Evolutionary conservation across 2,888 invertebrate species (phyloP), one percentile per base, ranked within the genome.

Genomic region (Allygus modestus): DNA sequence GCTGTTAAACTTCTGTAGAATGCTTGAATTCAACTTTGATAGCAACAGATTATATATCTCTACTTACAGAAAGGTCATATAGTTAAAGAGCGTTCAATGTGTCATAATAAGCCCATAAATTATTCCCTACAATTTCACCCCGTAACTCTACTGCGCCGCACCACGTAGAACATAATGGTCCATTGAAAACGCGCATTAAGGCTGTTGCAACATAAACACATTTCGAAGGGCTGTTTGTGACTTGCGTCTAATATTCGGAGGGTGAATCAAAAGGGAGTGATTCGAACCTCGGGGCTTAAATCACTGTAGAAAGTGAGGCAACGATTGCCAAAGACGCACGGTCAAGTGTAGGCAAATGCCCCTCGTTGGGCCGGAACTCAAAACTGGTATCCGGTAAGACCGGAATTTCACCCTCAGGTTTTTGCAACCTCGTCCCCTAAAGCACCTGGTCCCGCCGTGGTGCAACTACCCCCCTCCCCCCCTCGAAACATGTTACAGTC

Each of bases 341-440:
- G 43, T 41, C 73, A 73, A 73, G 73, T 73, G 73, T 73, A 73
- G 37, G 28, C 71, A 33, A 28, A 69, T 69, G 33, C 31, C 31
- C 69, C 15, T 31, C 43, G 33, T 9, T n/a, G n/a, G 33, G 41
- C 73, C 73, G 73, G 73, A 73, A 73, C 73, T 20, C 12, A 2
- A 33, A 31, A 20, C 31, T 33, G 28, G n/a, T 77, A 51, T 77
- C 77, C 77, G 77, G 77, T 77, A 23, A 20, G 77, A 77, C 77
- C 51, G 51, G 77, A 28, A 77, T 77, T 20, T 46, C 31, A 43
- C 77, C 77, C 54, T 33, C 54, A 2, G 28, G 77, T 77, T 77
- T 77, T 77, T 77, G 77, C 77, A 77, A 77, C 23, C 11, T n/a
- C 75, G 15, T 33, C 75, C 77, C 77, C 77, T 28, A 43, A n/a